Percentiles rank a stretch among this genome's conserved stretches.
These are phyloP conservation scores for Glandiceps talaboti DNA, from an alignment of 53 echinoderm and acorn worm genomes.

Conservation along the genomic window DNA sequence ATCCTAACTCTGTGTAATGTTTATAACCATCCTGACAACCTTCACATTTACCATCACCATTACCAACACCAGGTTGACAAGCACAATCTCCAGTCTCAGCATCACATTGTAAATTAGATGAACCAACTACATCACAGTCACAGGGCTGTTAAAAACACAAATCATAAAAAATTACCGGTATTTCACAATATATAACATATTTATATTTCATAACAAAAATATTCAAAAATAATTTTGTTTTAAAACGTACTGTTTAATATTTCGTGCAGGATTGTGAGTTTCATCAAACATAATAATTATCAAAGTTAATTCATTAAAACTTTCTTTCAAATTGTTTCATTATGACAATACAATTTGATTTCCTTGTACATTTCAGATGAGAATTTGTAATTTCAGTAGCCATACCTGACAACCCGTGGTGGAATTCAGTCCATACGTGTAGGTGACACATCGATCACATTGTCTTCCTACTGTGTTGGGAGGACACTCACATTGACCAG, in stretches of 20 bases:
- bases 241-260: no score
- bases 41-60: slow-evolving; percentile 32
- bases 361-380: no score
- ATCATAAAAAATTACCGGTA: no score
- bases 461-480: slow-evolving; percentile 61
- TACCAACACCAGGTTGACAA: slow-evolving; percentile 53
- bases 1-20: slow-evolving; percentile 35
- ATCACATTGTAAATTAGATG: slow-evolving; percentile 62
- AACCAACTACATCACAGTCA: slow-evolving; percentile 51
- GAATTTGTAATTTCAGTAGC: neutral
- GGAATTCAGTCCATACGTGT: slow-evolving; percentile 60
- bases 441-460: slow-evolving; percentile 83
- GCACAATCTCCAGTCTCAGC: slow-evolving; percentile 42
- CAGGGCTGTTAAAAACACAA: slow-evolving; percentile 58
- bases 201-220: no score
- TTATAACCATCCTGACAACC: slow-evolving; percentile 63
- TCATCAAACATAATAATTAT: no score
- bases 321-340: no score
- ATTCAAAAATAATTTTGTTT: no score
- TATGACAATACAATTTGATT: no score
- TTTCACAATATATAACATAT: no score
- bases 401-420: slow-evolving; percentile 76
- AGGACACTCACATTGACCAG: slow-evolving; percentile 85
- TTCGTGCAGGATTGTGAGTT: no score
- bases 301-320: no score